Evolutionary conservation across 2,113 vertebrate genomes (phyloP), one percentile per base, ranked within the genome.

Genomic region (Tonatia bakeri): DNA sequence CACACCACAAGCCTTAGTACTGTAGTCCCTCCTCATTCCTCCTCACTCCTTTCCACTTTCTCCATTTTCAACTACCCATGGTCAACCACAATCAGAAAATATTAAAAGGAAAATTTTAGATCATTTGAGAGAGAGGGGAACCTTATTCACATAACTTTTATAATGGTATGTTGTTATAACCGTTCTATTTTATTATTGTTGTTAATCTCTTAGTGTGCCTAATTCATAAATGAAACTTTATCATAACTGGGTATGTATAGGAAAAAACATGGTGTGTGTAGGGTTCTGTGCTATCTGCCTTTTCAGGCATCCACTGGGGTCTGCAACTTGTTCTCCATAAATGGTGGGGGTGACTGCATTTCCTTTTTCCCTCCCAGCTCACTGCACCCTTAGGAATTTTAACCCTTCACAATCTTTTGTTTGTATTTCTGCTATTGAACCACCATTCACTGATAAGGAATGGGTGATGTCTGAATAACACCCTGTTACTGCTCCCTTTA

Each of bases 401-500:
- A 40, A 54, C 47, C 43, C 82, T 88, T 91, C 45, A 9, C 36
- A 38, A 38, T 50, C 45, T 50, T 81, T 81, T 73, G 75, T 84
- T 40, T 81, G 24, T 36, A 59, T n/a, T 40, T 69, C 80, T 96
- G 65, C 36, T 43, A 19, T 0, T 43, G 84, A 94, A 87, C 88
- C 69, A 16, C 76, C 80, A 86, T 50, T 84, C 94, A 50, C 24
- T 4, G 33, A 91, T 59, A 84, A 97, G 88, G 47, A 92, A 92
- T 65, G 67, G 67, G 75, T 50, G 31, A 76, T 67, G 77, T 95
- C 95, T 94, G 79, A 90, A 91, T 87, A 79, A 85, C 90, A 56
- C 33, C 83, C 50, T 92, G 84, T 97, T 80, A 95, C 84, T 0
- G 14, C 24, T 61, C 92, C 87, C 93, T 93, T 94, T 94, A 92